Conservation (phyloP, 2,797 vertebrate genomes). For the Thalassophryne amazonica region DNA sequence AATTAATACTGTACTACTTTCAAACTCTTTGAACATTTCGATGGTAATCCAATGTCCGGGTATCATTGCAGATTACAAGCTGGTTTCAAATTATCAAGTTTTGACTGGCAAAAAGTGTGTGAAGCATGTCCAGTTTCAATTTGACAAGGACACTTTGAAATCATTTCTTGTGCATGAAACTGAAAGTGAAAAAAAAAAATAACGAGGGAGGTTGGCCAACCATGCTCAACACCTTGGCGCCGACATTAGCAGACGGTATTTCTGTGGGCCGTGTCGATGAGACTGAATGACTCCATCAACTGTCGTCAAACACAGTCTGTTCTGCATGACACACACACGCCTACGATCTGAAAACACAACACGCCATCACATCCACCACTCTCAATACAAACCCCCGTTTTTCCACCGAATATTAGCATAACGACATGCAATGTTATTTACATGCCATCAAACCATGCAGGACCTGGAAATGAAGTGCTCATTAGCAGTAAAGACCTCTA, state of each 20-base stretch:
- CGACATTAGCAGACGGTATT: conserved; percentile 37
- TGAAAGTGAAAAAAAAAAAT: neutral
- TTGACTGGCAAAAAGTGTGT: conserved; percentile 24
- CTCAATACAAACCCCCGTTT: conserved; percentile 14
- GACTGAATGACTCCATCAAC: conserved; percentile 47
- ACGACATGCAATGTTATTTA: conserved; percentile 56
- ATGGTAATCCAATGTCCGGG: conserved; percentile 30
- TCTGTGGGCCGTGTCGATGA: conserved; percentile 40
- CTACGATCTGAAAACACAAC: conserved; percentile 3
- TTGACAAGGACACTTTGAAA: conserved; percentile 13
- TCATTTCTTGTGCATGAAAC: conserved; percentile 23
- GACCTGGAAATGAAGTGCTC: conserved; percentile 41
- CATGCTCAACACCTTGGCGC: conserved; percentile 10
- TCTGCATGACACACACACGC: conserved; percentile 18
- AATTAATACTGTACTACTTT: too few species aligned
- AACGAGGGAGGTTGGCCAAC: neutral
- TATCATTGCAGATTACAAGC: conserved; percentile 27
- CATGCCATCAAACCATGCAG: conserved; percentile 44
- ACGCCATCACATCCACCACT: conserved; percentile 2
- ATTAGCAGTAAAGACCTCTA: conserved; percentile 34
- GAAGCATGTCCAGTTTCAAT: conserved; percentile 19
- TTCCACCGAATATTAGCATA: conserved; percentile 48
- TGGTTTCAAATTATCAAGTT: conserved; percentile 8
- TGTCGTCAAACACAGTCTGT: conserved; percentile 10
- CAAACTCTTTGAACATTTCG: conserved; percentile 37